Conservation (phyloP, 35 echinoderm and acorn worm genomes). For the Apostichopus japonicus region DNA sequence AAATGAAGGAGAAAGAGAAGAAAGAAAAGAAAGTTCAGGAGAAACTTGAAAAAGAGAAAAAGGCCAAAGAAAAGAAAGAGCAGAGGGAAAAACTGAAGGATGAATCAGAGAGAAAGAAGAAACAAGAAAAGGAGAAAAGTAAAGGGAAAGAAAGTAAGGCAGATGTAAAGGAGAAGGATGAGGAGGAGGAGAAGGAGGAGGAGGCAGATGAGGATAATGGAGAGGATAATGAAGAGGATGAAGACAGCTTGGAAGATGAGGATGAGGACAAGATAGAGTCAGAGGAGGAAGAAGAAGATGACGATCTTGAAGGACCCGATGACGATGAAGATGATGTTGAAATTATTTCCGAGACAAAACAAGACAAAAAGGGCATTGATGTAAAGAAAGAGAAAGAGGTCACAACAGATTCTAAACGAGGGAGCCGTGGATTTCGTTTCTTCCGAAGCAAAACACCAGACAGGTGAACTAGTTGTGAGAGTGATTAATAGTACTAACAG, state of each 20-base stretch:
- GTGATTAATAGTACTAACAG: background rate
- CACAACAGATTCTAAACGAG: background rate
- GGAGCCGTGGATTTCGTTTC: background rate
- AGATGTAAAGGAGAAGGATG: background rate
- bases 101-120: background rate
- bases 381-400: background rate
- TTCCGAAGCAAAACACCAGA: conserved; percentile 36
- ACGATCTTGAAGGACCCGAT: conserved; percentile 17
- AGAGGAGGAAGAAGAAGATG: background rate
- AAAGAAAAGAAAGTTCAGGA: conserved; percentile 27
- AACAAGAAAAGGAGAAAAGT: conserved; percentile 38
- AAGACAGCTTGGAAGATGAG: background rate
- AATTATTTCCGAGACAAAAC: background rate
- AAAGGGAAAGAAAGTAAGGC: conserved; percentile 6
- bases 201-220: conserved; percentile 37
- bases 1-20: background rate
- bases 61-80: background rate
- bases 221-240: conserved; percentile 6
- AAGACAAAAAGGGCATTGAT: background rate
- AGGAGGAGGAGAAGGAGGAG: conserved; percentile 39
- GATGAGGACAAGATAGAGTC: conserved; percentile 15
- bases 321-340: background rate
- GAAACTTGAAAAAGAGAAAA: conserved; percentile 27
- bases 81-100: conserved; percentile 4
- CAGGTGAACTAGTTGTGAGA: background rate